Evolutionary conservation across 2,888 invertebrate species (phyloP).

Genomic region (Gortyna flavago): DNA sequence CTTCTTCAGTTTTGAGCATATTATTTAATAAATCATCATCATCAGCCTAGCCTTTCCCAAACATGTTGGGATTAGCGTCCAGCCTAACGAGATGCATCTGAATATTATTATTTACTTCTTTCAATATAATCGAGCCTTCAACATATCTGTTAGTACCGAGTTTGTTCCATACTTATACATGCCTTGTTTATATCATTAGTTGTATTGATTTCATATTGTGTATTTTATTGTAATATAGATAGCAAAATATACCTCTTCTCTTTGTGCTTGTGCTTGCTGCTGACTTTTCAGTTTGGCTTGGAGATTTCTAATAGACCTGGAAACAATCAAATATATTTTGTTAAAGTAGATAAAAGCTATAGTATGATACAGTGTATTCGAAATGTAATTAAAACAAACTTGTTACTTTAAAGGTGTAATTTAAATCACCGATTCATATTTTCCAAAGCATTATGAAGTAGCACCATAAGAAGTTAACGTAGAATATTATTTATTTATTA

Average conservation of each 20-base stretch:
- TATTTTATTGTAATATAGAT: neutral
- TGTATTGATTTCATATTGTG: neutral
- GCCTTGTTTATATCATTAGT: neutral
- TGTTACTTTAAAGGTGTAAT: neutral
- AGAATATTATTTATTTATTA: too few species aligned
- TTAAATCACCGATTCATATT: neutral
- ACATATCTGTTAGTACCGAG: neutral
- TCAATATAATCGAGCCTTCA: neutral
- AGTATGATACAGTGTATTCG: neutral
- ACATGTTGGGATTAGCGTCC: neutral
- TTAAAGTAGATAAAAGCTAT: too few species aligned
- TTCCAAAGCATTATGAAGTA: neutral
- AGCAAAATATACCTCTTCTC: conserved; percentile 91
- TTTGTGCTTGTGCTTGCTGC: conserved; percentile 94
- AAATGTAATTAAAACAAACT: neutral
- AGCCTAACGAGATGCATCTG: neutral
- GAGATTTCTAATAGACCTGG: conserved; percentile 96
- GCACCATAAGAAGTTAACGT: neutral
- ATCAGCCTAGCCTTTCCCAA: neutral
- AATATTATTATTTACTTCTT: neutral
- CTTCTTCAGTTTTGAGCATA: neutral
- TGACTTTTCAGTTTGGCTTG: conserved; percentile 97
- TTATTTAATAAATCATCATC: neutral
- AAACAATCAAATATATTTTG: conserved; percentile 70
- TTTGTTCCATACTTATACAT: neutral